Evolutionary conservation across 2,888 invertebrate species (phyloP).

Genomic region (Apamea monoglypha): DNA sequence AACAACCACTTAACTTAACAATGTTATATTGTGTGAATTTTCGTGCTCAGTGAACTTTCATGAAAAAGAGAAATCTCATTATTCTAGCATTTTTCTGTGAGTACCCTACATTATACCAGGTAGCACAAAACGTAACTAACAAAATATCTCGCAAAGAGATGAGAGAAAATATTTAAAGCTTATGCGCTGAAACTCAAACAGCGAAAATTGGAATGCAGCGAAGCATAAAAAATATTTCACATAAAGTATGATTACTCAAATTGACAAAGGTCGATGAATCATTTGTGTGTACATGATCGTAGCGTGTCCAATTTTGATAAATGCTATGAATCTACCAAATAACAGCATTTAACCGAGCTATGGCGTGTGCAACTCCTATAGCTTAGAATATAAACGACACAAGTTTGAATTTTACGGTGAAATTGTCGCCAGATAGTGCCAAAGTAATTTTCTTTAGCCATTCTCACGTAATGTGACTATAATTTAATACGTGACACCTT

Average conservation of each 20-base stretch:
- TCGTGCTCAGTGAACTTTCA: not conserved
- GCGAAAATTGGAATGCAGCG: constrained; percentile 42
- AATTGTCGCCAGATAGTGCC: constrained; percentile 66
- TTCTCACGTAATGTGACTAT: constrained; percentile 59
- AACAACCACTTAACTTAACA: not conserved
- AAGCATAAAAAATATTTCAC: constrained; percentile 49
- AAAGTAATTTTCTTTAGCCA: constrained; percentile 63
- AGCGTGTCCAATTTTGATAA: constrained; percentile 65
- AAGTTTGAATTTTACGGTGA: constrained; percentile 68
- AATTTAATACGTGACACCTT: constrained; percentile 62
- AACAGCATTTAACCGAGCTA: constrained; percentile 57
- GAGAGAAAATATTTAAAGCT: constrained; percentile 20
- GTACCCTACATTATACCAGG: constrained; percentile 15
- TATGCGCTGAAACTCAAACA: constrained; percentile 27
- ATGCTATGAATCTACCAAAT: constrained; percentile 59
- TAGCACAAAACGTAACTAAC: constrained; percentile 10
- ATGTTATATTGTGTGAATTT: not conserved
- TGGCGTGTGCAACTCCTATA: constrained; percentile 64
- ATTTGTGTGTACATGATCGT: constrained; percentile 61
- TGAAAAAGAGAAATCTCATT: not conserved
- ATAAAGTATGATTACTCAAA: constrained; percentile 57
- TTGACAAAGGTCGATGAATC: constrained; percentile 60
- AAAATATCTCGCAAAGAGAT: constrained; percentile 13
- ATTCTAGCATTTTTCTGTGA: not conserved
- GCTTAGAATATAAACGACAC: constrained; percentile 63